Evolutionary conservation across 2,797 vertebrate genomes (phyloP).

Genomic region (Heliangelus exortis): DNA sequence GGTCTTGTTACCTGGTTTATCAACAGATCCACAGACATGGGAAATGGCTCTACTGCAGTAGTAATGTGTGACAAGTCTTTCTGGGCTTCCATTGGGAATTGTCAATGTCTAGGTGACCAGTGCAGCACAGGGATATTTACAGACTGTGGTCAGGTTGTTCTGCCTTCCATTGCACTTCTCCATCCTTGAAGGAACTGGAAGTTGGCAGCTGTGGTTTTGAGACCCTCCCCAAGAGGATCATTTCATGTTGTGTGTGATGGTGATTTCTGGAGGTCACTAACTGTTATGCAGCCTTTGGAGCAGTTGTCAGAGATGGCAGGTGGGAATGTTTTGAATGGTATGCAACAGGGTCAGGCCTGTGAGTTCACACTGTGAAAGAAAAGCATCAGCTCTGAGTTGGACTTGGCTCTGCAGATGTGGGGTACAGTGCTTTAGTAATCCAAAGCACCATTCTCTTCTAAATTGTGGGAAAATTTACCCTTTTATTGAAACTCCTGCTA

Average conservation of each 20-base stretch:
- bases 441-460: background rate
- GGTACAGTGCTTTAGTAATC: background rate
- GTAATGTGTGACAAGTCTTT: background rate
- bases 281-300: background rate
- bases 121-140: background rate
- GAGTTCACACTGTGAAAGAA: background rate
- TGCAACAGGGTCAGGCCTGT: background rate
- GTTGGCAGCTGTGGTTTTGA: background rate
- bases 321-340: background rate
- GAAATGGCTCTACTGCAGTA: background rate
- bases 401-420: background rate
- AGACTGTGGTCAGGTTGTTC: background rate
- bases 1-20: background rate
- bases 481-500: background rate
- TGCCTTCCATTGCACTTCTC: background rate
- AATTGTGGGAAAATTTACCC: background rate
- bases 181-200: background rate
- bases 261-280: background rate
- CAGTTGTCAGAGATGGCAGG: slow-evolving; percentile 1
- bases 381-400: background rate
- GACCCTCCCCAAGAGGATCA: background rate
- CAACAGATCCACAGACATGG: background rate
- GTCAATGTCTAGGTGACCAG: background rate
- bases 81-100: background rate
- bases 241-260: background rate